Evolutionary conservation across 2,888 invertebrate species (phyloP), one percentile per base, ranked within the genome.

Genomic region (Drosophila anceps): DNA sequence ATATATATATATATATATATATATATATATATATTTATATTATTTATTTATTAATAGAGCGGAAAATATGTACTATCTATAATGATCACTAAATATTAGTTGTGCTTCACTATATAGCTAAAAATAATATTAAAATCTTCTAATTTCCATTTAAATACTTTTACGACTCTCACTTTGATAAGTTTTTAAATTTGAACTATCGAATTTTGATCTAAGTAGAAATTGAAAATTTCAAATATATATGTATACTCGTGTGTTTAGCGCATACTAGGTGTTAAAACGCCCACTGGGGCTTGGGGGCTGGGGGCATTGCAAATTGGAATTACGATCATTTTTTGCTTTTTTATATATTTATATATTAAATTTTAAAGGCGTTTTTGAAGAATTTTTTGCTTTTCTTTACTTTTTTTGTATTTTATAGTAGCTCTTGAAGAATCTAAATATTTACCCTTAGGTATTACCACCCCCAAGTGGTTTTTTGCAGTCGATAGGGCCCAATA

Each of bases 11-110:
- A 39, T 8, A 39, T 8, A 39, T 39, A n/a, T 15, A n/a, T 37
- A 37, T 15, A 15, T 37, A 37, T 15, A 4, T 37, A 37, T 37
- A 37, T 37, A 37, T 37, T n/a, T 10, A 46, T 43, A 50, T 51
- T 24, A 24, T 24, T 24, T 24, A 24, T 24, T 24, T 20, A 43
- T 43, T 8, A 20, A 20, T 43, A 31, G 41, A 43, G 20, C 12
- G 41, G 27, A 44, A 24, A 31, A 58, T 35, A 29, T 62, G 39
- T 48, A 46, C 63, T 59, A 48, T n/a, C 12, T 29, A 48, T 59
- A 59, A 43, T 37, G 27, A 64, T 24, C 46, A 24, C 39, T 58
- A 18, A 48, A 68, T 13, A 5, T 43, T 31, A 69, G 15, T 39
- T 50, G 53, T 75, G 63, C 70, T 44, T 54, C 18, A 29, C 13